phyloP scores from a whole-genome alignment of 2,113 vertebrate species.

The Nothocercus julius region DNA sequence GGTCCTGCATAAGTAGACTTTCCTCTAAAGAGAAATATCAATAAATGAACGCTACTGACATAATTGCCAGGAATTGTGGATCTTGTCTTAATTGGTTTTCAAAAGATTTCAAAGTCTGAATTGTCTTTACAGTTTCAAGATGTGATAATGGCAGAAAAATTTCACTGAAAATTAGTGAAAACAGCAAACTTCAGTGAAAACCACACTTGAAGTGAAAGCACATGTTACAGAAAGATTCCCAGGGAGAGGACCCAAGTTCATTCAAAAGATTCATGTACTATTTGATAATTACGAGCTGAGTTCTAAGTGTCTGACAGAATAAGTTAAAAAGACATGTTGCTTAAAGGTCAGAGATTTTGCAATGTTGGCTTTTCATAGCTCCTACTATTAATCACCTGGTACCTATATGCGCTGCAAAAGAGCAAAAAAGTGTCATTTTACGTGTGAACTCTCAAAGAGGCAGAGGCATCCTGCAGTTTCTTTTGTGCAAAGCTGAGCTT shows the following conservation, averaged over 20 bases:
- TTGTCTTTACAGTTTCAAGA: background rate
- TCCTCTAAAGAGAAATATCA: background rate
- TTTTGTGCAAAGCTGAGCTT: background rate
- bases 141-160: background rate
- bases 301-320: background rate
- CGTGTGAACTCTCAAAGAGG: background rate
- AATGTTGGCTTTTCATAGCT: background rate
- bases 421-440: background rate
- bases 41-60: background rate
- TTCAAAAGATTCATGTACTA: background rate
- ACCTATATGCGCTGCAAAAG: background rate
- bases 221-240: background rate
- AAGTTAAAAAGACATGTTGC: background rate
- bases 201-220: background rate
- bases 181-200: background rate
- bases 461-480: background rate
- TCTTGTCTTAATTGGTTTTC: background rate
- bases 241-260: background rate
- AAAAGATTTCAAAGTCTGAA: background rate
- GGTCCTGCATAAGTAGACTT: background rate
- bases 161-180: background rate
- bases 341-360: background rate
- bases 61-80: background rate
- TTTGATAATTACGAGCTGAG: background rate
- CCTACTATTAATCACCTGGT: background rate